These are phyloP conservation scores for Pocota personata DNA, from an alignment of 2,888 invertebrate species.

Conservation along the genomic window DNA sequence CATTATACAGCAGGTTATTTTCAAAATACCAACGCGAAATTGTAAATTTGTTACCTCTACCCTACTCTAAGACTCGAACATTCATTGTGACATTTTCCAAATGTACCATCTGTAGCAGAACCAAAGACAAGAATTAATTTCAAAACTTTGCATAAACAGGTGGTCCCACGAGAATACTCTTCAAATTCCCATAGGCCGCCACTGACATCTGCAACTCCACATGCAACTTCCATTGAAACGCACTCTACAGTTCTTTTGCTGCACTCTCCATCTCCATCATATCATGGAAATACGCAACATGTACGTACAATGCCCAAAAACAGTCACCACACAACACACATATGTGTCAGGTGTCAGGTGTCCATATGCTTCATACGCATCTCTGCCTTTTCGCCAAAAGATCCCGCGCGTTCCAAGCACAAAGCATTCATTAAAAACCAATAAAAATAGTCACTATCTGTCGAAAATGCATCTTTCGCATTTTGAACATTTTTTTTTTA, in stretches of 20 bases:
- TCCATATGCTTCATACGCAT: conserved; percentile 39
- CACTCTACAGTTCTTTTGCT: neutral
- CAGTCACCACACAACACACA: conserved; percentile 25
- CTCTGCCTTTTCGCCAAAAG: conserved; percentile 31
- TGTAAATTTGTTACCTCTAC: no score
- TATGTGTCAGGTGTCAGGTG: conserved; percentile 72
- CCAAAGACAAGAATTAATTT: neutral
- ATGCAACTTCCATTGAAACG: conserved; percentile 19
- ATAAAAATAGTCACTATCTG: conserved; percentile 64
- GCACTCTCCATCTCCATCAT: conserved; percentile 60
- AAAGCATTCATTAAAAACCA: conserved; percentile 69
- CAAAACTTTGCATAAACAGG: conserved; percentile 47
- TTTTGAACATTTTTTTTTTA: conserved; percentile 46
- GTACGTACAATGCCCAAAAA: conserved; percentile 57
- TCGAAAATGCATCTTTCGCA: conserved; percentile 66
- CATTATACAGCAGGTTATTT: no score
- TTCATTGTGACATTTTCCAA: neutral
- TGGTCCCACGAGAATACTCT: conserved; percentile 42
- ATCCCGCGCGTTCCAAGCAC: conserved; percentile 20
- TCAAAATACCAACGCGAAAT: no score
- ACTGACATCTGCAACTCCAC: conserved; percentile 17
- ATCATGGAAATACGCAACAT: conserved; percentile 39
- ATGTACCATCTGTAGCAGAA: neutral
- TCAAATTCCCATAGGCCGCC: conserved; percentile 39
- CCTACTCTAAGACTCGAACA: no score